Base-by-base conservation (phyloP, 2,888 invertebrate genomes). In the Athalia circularis region DNA sequence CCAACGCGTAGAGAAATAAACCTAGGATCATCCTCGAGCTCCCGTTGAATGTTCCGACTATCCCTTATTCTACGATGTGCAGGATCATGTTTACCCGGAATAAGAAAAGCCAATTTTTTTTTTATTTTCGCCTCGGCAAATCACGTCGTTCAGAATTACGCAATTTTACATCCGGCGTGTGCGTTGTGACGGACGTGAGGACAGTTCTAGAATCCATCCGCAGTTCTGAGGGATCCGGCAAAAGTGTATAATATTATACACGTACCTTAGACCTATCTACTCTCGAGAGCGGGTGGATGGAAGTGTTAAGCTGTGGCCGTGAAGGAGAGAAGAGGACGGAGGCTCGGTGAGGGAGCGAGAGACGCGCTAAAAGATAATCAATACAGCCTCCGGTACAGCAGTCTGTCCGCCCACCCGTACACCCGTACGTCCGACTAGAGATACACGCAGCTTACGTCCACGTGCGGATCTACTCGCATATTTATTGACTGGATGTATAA, bases 361-460 rank as follows among this genome's bases (percentile, higher is more conserved):
- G 81, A 82, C 80, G 80, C 80, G 80, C 81, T 82, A 83, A 83
- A 86, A 83, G 82, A 84, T 86, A 85, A 86, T 86, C 85, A 84
- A 86, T 86, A 86, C 82, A 82, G 81, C 82, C 80, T 79, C 80
- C 80, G 76, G 74, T 80, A 64, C 61, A 70, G 80, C 77, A 77
- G 78, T 48, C 67, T 79, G 61, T 75, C 78, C 68, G 64, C 64
- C 75, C 62, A 50, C 50, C 75, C 45, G 65, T 11, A 3, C 48
- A 45, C 62, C 57, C 70, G 57, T 47, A 45, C 57, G 72, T 75
- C 75, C 75, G 62, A 64, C 75, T 48, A 65, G 74, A 82, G 79
- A 80, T 80, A 82, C 79, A 75, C 75, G 75, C 62, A 67, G 78
- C 81, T 81, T 80, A 67, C 82, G 80, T 79, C 81, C 82, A 81